These are phyloP conservation scores for Phlogophora meticulosa DNA, from an alignment of 2,888 invertebrate species.

Conservation along the genomic window DNA sequence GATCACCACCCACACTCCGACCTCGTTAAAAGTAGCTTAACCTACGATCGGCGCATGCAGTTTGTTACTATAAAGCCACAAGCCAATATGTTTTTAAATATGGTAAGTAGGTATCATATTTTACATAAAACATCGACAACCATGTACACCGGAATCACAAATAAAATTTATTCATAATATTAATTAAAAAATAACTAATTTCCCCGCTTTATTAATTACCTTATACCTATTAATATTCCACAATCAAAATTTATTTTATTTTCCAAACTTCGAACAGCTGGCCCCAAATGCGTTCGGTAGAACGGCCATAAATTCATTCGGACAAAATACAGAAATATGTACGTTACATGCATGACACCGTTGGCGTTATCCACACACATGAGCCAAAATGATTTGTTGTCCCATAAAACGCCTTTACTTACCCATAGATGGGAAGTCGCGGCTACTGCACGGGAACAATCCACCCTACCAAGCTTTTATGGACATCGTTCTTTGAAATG, in stretches of 20 bases:
- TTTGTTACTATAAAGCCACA: too few relatives aligned
- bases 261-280: slow-evolving; percentile 48
- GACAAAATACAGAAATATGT: slow-evolving; percentile 62
- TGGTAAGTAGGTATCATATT: slow-evolving; percentile 2
- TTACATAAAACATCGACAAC: slow-evolving; percentile 7
- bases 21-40: too few relatives aligned
- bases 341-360: slow-evolving; percentile 69
- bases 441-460: slow-evolving; percentile 71
- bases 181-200: slow-evolving; percentile 56
- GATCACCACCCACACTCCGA: too few relatives aligned
- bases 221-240: slow-evolving; percentile 66
- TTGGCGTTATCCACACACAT: slow-evolving; percentile 67
- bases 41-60: too few relatives aligned
- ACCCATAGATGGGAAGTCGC: slow-evolving; percentile 64
- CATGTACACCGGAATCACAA: slow-evolving; percentile 18
- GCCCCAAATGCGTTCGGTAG: slow-evolving; percentile 43
- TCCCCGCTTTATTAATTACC: slow-evolving; percentile 61
- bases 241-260: slow-evolving; percentile 58
- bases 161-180: slow-evolving; percentile 42
- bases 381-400: slow-evolving; percentile 76
- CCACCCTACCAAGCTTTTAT: slow-evolving; percentile 70
- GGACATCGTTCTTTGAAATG: slow-evolving; percentile 70
- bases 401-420: slow-evolving; percentile 74
- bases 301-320: slow-evolving; percentile 65
- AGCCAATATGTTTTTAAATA: not conserved